A percentile compares a stretch with the other conserved stretches of the same genome.
phyloP scores from a whole-genome alignment of 2,113 vertebrate genomes.

The Tinamus guttatus region DNA sequence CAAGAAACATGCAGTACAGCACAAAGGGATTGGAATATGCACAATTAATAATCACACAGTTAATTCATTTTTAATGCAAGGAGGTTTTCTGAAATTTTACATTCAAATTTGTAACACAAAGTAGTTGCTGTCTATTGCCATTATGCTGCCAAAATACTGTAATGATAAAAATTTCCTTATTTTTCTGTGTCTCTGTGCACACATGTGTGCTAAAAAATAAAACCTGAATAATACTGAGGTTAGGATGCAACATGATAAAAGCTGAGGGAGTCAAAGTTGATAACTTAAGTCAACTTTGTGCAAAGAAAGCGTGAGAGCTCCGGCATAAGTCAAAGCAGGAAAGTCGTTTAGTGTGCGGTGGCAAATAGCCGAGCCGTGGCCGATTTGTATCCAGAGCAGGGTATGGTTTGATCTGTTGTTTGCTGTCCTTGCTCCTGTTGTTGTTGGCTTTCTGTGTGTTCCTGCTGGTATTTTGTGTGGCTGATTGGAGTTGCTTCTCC shows the following conservation, averaged over 20 bases:
- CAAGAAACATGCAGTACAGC: slow-evolving; percentile 96
- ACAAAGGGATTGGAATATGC: slow-evolving; percentile 98
- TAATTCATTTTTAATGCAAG: slow-evolving; percentile 97
- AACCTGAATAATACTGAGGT: slow-evolving; percentile 27
- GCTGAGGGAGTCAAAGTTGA: slow-evolving; percentile 25
- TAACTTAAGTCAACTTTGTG: background rate
- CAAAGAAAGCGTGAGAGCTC: background rate
- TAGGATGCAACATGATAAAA: slow-evolving; percentile 39
- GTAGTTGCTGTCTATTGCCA: slow-evolving; percentile 77
- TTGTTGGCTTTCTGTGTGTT: background rate
- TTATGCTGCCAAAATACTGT: slow-evolving; percentile 71
- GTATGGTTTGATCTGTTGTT: background rate
- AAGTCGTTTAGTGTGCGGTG: background rate
- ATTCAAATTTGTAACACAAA: slow-evolving; percentile 80
- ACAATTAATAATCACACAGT: slow-evolving; percentile 99
- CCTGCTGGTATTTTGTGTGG: background rate
- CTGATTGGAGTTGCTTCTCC: background rate
- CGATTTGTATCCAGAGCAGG: background rate
- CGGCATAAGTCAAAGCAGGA: background rate
- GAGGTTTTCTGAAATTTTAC: slow-evolving; percentile 82
- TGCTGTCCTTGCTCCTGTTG: background rate
- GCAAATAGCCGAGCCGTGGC: background rate
- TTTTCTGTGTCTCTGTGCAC: slow-evolving; percentile 4
- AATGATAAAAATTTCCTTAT: slow-evolving; percentile 64
- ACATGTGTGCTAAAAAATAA: background rate